Evolutionary conservation across 2,113 vertebrate genomes (phyloP).

Genomic region (Heterotilapia buettikoferi): DNA sequence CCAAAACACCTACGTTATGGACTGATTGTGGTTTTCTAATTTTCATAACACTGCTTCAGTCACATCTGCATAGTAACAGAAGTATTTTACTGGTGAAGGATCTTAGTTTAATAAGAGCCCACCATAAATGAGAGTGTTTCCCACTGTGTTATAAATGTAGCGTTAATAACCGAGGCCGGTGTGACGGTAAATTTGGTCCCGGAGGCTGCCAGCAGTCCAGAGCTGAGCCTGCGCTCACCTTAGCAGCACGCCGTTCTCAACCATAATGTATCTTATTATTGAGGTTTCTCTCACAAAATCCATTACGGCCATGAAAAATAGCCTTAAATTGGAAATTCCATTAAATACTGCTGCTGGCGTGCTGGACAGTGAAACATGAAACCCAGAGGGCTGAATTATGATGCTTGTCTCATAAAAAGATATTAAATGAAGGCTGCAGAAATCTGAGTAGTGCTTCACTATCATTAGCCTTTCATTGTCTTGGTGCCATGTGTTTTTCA

Average conservation of each 20-base stretch:
- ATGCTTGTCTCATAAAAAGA: background rate
- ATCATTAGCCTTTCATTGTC: background rate
- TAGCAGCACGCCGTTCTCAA: background rate
- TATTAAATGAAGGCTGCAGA: background rate
- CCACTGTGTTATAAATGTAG: background rate
- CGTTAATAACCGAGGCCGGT: background rate
- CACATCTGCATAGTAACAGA: background rate
- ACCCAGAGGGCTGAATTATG: background rate
- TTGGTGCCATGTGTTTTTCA: background rate
- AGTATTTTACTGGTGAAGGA: background rate
- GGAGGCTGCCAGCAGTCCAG: background rate
- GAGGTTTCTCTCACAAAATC: slow-evolving; percentile 8
- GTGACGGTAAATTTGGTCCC: background rate
- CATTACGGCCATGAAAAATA: slow-evolving; percentile 23
- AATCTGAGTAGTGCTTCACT: background rate
- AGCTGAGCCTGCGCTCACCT: background rate
- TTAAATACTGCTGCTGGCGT: slow-evolving; percentile 2
- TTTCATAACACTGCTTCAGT: background rate
- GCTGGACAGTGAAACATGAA: background rate
- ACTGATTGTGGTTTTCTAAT: background rate
- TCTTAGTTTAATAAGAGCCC: background rate
- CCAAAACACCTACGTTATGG: background rate
- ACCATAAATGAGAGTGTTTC: background rate
- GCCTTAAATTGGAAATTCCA: slow-evolving; percentile 20
- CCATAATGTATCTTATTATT: background rate